Percentiles rank a stretch among this genome's conserved stretches.
Evolutionary conservation across 1,140 invertebrate genomes (phyloP).

Genomic region (Cardiocondyla obscurior): DNA sequence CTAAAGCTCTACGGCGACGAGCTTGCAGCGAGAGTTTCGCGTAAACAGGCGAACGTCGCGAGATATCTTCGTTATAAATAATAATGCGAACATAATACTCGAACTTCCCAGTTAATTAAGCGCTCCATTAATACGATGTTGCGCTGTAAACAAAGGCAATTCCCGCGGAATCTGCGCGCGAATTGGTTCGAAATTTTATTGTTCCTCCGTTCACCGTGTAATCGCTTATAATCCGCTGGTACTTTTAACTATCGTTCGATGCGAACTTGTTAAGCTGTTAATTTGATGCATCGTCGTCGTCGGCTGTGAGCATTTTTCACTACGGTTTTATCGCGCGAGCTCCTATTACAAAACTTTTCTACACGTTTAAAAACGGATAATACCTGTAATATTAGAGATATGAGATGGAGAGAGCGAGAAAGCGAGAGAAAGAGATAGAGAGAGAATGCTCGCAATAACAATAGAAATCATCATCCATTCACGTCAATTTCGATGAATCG

Average conservation of each 20-base stretch:
- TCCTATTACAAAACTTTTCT: slow-evolving; percentile 15
- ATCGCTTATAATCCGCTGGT: slow-evolving; percentile 27
- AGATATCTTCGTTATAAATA: slow-evolving; percentile 35
- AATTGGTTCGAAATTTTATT: slow-evolving; percentile 26
- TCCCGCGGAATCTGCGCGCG: neutral
- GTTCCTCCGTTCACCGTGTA: neutral
- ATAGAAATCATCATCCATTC: slow-evolving; percentile 57
- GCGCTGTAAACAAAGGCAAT: slow-evolving; percentile 25
- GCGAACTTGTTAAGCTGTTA: slow-evolving; percentile 36
- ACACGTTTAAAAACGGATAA: slow-evolving; percentile 10
- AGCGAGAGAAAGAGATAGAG: neutral
- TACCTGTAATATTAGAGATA: neutral
- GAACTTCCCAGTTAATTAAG: slow-evolving; percentile 19
- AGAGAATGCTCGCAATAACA: slow-evolving; percentile 15
- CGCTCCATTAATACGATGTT: slow-evolving; percentile 23
- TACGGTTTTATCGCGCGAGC: slow-evolving; percentile 3
- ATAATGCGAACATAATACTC: slow-evolving; percentile 31
- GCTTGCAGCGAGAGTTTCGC: neutral
- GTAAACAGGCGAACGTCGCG: neutral
- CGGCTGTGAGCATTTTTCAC: slow-evolving; percentile 13
- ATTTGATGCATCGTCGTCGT: slow-evolving; percentile 31
- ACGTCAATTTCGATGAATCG: slow-evolving; percentile 59
- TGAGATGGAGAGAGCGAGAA: neutral
- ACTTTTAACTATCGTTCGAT: slow-evolving; percentile 21
- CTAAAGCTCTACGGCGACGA: neutral